These are phyloP conservation scores for Phoenicopterus ruber DNA, from an alignment of 2,113 vertebrate genomes.

Conservation along the genomic window DNA sequence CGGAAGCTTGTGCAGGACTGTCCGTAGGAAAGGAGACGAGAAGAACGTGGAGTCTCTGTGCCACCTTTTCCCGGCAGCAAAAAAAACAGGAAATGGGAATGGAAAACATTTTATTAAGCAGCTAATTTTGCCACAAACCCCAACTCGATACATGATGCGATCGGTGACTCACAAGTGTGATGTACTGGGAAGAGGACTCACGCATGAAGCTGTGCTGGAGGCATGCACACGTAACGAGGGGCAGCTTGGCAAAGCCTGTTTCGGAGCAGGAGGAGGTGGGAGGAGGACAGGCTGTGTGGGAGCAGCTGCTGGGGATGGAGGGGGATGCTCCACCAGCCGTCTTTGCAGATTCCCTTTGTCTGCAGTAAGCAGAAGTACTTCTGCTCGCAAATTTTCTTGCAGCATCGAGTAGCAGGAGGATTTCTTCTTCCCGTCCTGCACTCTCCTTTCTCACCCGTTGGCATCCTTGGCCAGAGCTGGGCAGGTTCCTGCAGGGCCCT, in stretches of 20 bases:
- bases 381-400: not conserved
- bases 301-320: not conserved
- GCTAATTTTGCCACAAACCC: not conserved
- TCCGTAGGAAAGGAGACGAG: not conserved
- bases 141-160: fast-evolving
- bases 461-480: not conserved
- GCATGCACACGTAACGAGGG: not conserved
- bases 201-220: not conserved
- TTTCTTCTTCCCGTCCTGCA: not conserved
- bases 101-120: not conserved
- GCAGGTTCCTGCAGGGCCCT: not conserved
- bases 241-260: not conserved
- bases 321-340: not conserved
- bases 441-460: not conserved
- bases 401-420: fast-evolving
- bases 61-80: not conserved
- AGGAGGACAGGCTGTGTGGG: not conserved
- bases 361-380: not conserved
- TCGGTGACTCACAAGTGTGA: fast-evolving
- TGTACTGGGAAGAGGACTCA: fast-evolving
- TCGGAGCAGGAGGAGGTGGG: not conserved
- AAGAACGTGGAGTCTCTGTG: not conserved
- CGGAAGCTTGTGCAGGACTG: not conserved
- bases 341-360: not conserved
- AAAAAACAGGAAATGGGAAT: not conserved